Evolutionary conservation across 2,888 invertebrate species (phyloP), one percentile per base, ranked within the genome.

Genomic region (Drosophila rubida): DNA sequence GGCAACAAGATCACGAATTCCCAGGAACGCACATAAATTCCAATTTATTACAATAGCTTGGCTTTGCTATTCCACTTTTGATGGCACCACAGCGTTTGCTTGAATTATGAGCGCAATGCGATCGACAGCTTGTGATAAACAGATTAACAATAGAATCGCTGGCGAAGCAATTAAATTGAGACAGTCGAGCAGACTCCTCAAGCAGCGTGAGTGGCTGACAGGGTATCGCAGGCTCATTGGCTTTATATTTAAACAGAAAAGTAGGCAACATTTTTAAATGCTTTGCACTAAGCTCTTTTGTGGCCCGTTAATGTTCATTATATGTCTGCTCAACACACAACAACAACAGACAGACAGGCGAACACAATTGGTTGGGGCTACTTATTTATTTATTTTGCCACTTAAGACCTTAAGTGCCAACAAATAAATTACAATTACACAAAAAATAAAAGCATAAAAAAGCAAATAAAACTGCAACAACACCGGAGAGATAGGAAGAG

Each of bases 361-460:
- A 23, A 27, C 13, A 13, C n/a, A 48, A 44, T 50, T 39, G 23
- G 46, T 19, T 46, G 19, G 30, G 37, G 51, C 5, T 16, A 42
- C 23, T 67, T 77, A 74, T 80, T 80, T 78, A 78, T 79, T 78
- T 80, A 63, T 74, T 75, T 54, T 59, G 61, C 57, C 80, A 69
- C 49, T 79, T 76, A 82, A 85, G 79, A 68, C 61, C 66, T 80
- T 66, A 68, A 69, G 79, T 80, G 79, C 41, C 48, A 50, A 41
- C 70, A 70, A 75, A 78, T 78, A 77, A 80, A 74, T 81, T 75
- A 65, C 75, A 83, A 69, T 69, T 67, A 66, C 49, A 62, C 53
- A 48, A 32, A 67, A 51, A 61, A 58, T 25, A 48, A 44, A 69
- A 49, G 67, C 22, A 50, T 0, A 25, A 4, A 23, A 44, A 25